These are phyloP conservation scores for Gerris lacustris DNA, from an alignment of 2,888 invertebrate species.

Conservation along the genomic window DNA sequence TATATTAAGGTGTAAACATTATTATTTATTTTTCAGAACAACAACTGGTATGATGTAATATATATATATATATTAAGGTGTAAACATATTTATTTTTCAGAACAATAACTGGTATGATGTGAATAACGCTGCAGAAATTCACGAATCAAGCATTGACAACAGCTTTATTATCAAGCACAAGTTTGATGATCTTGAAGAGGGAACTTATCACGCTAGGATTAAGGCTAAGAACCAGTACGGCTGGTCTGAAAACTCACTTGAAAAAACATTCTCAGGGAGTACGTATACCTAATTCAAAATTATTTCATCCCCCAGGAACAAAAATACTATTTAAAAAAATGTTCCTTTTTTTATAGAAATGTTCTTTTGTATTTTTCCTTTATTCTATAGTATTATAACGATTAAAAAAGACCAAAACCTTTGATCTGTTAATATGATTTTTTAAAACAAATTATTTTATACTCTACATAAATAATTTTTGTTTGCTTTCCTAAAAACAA, in stretches of 20 bases:
- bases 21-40: too few relatives aligned
- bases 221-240: conserved; percentile 39
- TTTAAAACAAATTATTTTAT: too few relatives aligned
- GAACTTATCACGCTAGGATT: conserved; percentile 39
- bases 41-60: background rate
- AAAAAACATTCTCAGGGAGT: conserved; percentile 37
- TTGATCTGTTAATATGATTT: too few relatives aligned
- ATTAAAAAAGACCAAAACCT: too few relatives aligned
- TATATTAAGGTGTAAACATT: too few relatives aligned
- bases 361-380: too few relatives aligned
- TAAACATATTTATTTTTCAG: background rate
- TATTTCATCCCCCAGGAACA: background rate
- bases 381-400: too few relatives aligned
- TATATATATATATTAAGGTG: too few relatives aligned
- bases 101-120: conserved; percentile 2
- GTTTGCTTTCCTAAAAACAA: too few relatives aligned
- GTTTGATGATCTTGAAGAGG: conserved; percentile 36
- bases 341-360: too few relatives aligned
- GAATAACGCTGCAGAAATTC: conserved; percentile 6
- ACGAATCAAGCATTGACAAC: conserved; percentile 4
- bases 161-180: conserved; percentile 30
- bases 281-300: conserved; percentile 27
- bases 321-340: too few relatives aligned
- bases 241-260: conserved; percentile 39
- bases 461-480: too few relatives aligned